phyloP scores from a whole-genome alignment of 2,888 invertebrate species.

The Tanypteryx hageni region DNA sequence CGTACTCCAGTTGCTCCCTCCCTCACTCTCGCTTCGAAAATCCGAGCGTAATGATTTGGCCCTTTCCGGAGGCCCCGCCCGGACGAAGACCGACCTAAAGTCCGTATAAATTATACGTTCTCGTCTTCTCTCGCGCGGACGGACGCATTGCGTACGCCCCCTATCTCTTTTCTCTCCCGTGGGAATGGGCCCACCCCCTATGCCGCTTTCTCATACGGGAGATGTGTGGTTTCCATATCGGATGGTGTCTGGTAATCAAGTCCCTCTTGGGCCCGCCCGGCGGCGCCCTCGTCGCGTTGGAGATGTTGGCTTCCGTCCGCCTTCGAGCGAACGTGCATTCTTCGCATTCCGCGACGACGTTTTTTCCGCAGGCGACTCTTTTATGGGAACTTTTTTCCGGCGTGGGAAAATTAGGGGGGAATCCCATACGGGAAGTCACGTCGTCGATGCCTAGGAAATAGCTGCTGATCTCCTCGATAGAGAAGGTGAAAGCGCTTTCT shows the following conservation, averaged over 20 bases:
- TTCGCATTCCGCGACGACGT: neutral
- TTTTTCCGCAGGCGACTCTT: neutral
- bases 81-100: neutral
- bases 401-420: too few relatives aligned
- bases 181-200: neutral
- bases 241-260: neutral
- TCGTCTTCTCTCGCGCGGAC: neutral
- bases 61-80: conserved; percentile 16
- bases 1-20: too few relatives aligned
- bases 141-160: neutral
- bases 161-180: neutral
- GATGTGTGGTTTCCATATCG: neutral
- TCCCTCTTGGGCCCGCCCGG: neutral
- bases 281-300: neutral
- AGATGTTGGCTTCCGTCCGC: conserved; percentile 6
- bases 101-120: conserved; percentile 30
- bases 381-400: neutral
- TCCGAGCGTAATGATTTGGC: neutral
- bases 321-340: neutral
- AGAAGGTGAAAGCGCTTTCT: too few relatives aligned
- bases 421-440: too few relatives aligned
- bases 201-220: too few relatives aligned
- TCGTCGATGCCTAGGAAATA: too few relatives aligned
- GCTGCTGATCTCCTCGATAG: too few relatives aligned
- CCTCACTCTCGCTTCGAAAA: too few relatives aligned